Evolutionary conservation across 2,888 invertebrate genomes (phyloP), one percentile per base, ranked within the genome.

Genomic region (Pyrocoelia pectoralis): DNA sequence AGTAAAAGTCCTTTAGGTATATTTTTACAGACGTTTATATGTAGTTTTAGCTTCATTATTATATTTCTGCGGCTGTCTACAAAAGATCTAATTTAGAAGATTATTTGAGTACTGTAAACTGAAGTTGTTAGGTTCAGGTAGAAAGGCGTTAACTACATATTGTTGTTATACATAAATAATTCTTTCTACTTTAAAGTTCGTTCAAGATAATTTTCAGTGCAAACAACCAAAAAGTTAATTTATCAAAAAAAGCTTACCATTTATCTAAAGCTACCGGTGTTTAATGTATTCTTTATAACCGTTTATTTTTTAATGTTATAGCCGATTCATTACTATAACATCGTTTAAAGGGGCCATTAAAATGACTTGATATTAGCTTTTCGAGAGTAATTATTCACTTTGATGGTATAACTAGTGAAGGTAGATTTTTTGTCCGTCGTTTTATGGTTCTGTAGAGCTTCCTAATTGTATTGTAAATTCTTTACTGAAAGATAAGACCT

Each of bases 161-260:
- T 46, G 73, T 73, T 72, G 75, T 74, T 71, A 73, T 70, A 73
- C 74, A 77, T 78, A 76, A 77, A 77, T 78, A 76, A 74, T 72
- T 68, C 69, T 70, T 72, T 75, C 73, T 74, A 71, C 71, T 71
- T 71, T 60, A 63, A n/a, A 62, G 58, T 74, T 74, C 66, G 76
- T 74, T 75, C 73, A 66, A 73, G 75, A 68, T 76, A 71, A 73
- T 76, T 74, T 75, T 75, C 76, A 73, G 74, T 75, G 73, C 76
- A 76, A 78, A 76, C 76, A 78, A 67, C 69, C 69, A 65, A 73
- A 72, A 74, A 71, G 73, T 70, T 72, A 68, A 71, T 72, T 66
- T 67, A 71, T 72, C 69, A 68, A 56, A 59, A 24, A 24, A 59
- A 41, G 8, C 24, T 50, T 60, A 56, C 53, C 62, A 67, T 65